Evolutionary conservation across 2,888 invertebrate species (phyloP), one percentile per base, ranked within the genome.

Genomic region (Adineta ricciae): DNA sequence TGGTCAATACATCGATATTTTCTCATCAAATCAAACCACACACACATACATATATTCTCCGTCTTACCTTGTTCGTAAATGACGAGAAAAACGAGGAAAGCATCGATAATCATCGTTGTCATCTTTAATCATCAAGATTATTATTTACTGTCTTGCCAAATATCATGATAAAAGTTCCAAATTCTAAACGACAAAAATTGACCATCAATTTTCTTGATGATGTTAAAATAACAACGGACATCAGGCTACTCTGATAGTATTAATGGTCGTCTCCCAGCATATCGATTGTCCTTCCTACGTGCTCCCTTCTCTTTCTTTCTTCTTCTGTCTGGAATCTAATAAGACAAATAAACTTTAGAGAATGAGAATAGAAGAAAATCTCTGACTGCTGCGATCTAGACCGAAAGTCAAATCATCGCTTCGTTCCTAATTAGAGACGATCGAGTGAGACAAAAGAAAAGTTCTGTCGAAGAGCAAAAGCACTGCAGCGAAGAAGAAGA

Each of bases 381-480:
- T 64, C 14, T 64, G 32, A 1, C 64, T 19, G 32, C 32, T 19
- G 19, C 32, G 11, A 16, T 27, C 32, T 27, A 64, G 64, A 64
- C 64, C 64, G 64, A 64, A 64, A 64, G 64, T 64, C 64, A 64
- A 64, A 64, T 32, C 64, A 64, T 64, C 64, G 32, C 64, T 64
- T 64, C 32, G 4, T 64, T 27, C 3, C 32, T 64, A 64, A 64
- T 64, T 64, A 64, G 64, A 64, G 64, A 64, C 64, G 64, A 64
- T 64, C 64, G 64, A 64, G 64, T 32, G 64, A 64, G 64, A 64
- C 64, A 64, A 27, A 64, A 64, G 3, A 36, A 64, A 64, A 64
- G 1, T 9, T 64, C 14, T 27, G 27, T 11, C 16, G 19, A 64
- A 64, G 32, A 64, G 5, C 19, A 32, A 64, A 7, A 64, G 32